Evolutionary conservation across 2,797 vertebrate species (phyloP), one percentile per base, ranked within the genome.

Genomic region (Xenopus petersii): DNA sequence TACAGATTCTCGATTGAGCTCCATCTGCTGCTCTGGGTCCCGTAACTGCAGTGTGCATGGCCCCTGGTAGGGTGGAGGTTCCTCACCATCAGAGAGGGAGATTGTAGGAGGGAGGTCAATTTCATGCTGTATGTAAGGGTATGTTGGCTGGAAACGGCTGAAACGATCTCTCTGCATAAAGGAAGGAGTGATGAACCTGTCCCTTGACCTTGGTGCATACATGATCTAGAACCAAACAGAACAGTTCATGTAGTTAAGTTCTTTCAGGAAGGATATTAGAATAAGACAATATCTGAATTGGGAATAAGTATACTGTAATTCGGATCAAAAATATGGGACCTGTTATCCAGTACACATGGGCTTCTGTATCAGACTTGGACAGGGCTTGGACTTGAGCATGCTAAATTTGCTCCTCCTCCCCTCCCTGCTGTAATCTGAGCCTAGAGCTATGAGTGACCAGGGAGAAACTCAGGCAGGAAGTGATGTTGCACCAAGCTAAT

Each of bases 51-150:
- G 86, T 0, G 88, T 91, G 81, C 94, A 95, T 0, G 93, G 93
- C 42, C 94, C 94, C 82, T 94, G 92, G 86, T 96, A 96, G 0
- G 94, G 94, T 0, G 93, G 94, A 0, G 92, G 92, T 82, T 95
- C 95, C 70, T 96, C 95, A 5, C 94, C 94, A 0, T 96, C 94
- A 0, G 94, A 94, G 64, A 96, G 91, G 55, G 93, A 93, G 86
- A 96, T 96, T 80, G 93, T 94, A 0, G 94, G 95, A 48, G 95
- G 95, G 75, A 96, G 91, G 88, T 95, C 92, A 15, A 96, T 94
- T 81, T 95, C 93, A 12, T 94, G 93, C 82, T 92, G 94, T 85
- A 93, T 87, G 64, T 93, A 93, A 2, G 94, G 95, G 84, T 93
- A 95, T 5, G 93, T 95, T 82, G 93, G 93, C 88, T 95, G 95